Evolutionary conservation across 2,888 invertebrate genomes (phyloP), one percentile per base, ranked within the genome.

Genomic region (Caenorhabditis japonica): DNA sequence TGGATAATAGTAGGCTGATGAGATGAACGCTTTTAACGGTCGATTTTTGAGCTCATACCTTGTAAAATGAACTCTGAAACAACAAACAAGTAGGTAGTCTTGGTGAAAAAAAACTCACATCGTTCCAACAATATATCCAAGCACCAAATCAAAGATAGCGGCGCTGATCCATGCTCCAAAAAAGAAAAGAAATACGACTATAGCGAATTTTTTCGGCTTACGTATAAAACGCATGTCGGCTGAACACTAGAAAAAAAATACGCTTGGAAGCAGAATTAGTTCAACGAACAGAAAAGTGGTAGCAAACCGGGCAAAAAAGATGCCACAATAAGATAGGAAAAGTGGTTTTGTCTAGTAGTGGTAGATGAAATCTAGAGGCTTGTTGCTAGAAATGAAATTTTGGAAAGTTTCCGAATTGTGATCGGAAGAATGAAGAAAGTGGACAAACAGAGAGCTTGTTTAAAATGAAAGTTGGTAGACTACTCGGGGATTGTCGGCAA

Each of bases 1-100:
- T 4, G 64, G 64, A 36, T 72, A 72, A 34, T 60, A 72, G 25
- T 72, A 72, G 13, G 72, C 34, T 17, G 72, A 72, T 21, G 64
- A 66, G 34, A 72, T 72, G 27, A 72, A 72, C 15, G 64, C 72
- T 13, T 60, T 60, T 2, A 59, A 23, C 13, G 59, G 38, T 15
- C 51, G 30, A n/a, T 39, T 17, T 8, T 49, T 49, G 0, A 15
- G 25, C 4, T 46, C 36, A 25, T 46, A 12, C 10, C 10, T 13
- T n/a, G 30, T 30, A 4, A 49, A 13, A 30, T 49, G 49, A 2
- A 7, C 10, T 30, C 30, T 30, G 30, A 7, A 10, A 5, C 5
- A 30, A 7, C 30, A n/a, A n/a, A n/a, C n/a, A n/a, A n/a, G n/a
- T n/a, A n/a, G n/a, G n/a, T n/a, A n/a, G n/a, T n/a, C n/a, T n/a